Percentiles rank a stretch among this genome's conserved stretches.
Evolutionary conservation across 2,888 invertebrate species (phyloP).

Genomic region (Stomorhina lunata): DNA sequence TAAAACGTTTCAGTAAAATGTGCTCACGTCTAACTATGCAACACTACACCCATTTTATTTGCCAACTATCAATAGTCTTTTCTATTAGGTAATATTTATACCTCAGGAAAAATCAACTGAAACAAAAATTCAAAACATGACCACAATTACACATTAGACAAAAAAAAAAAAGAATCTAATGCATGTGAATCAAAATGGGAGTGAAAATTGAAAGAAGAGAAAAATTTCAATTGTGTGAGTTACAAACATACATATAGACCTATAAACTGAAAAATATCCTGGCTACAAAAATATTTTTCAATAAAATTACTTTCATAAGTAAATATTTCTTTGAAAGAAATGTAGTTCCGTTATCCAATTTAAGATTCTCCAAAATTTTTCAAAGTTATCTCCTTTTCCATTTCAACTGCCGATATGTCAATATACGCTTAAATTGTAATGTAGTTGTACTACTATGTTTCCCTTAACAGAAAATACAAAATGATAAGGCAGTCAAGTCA

Average conservation of each 20-base stretch:
- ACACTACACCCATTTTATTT: conserved; percentile 9
- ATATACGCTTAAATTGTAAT: neutral
- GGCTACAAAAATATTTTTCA: no score
- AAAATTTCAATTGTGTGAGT: conserved; percentile 5
- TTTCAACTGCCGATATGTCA: no score
- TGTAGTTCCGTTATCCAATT: no score
- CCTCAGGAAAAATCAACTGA: neutral
- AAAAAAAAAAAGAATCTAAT: neutral
- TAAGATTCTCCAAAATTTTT: no score
- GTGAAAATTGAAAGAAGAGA: neutral
- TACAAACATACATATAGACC: neutral
- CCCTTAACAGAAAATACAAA: no score
- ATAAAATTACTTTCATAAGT: no score
- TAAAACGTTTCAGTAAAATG: conserved; percentile 43
- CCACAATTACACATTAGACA: neutral
- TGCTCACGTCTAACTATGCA: conserved; percentile 39
- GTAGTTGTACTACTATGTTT: neutral
- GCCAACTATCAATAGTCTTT: neutral
- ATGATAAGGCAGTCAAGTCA: conserved; percentile 61
- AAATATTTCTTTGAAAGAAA: no score
- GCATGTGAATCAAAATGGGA: neutral
- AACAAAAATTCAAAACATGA: conserved; percentile 28
- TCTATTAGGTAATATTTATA: conserved; percentile 1
- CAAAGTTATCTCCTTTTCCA: no score
- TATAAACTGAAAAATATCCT: neutral